A percentile compares a stretch with the other conserved stretches of the same genome.
Evolutionary conservation across 2,113 vertebrate genomes (phyloP).

Genomic region (Porphyrio hochstetteri): DNA sequence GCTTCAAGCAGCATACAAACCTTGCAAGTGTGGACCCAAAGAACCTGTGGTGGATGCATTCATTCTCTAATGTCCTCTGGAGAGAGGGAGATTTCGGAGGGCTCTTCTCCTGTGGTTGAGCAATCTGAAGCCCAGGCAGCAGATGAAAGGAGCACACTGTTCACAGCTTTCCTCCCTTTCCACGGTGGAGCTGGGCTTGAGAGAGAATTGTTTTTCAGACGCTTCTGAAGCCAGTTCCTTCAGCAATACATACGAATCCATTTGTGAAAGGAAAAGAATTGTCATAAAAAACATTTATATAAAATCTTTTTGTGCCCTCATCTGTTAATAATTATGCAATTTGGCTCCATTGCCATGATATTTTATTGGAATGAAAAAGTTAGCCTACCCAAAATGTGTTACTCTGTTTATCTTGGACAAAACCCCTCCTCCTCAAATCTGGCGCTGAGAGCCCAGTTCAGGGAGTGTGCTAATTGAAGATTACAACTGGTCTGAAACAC

Average conservation of each 20-base stretch:
- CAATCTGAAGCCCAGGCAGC: background rate
- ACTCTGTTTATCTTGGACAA: constrained; percentile 22
- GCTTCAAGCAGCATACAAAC: background rate
- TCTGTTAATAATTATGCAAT: constrained; percentile 20
- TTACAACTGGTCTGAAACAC: background rate
- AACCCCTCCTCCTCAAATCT: background rate
- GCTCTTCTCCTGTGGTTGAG: background rate
- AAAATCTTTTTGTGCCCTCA: background rate
- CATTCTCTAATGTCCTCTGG: background rate
- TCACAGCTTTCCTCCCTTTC: constrained; percentile 7
- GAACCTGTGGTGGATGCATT: background rate
- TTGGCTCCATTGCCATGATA: background rate
- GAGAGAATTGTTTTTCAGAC: constrained; percentile 9
- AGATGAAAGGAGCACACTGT: background rate
- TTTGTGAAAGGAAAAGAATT: background rate
- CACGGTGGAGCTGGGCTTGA: background rate
- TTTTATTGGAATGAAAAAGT: background rate
- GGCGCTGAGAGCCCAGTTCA: background rate
- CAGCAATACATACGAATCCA: background rate
- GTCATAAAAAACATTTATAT: background rate
- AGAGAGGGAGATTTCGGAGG: background rate
- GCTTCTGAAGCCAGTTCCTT: background rate
- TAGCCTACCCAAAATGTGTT: background rate
- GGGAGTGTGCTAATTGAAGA: background rate
- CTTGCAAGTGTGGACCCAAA: background rate